Conservation (phyloP, 2,888 invertebrate species). For the Phlogophora meticulosa region DNA sequence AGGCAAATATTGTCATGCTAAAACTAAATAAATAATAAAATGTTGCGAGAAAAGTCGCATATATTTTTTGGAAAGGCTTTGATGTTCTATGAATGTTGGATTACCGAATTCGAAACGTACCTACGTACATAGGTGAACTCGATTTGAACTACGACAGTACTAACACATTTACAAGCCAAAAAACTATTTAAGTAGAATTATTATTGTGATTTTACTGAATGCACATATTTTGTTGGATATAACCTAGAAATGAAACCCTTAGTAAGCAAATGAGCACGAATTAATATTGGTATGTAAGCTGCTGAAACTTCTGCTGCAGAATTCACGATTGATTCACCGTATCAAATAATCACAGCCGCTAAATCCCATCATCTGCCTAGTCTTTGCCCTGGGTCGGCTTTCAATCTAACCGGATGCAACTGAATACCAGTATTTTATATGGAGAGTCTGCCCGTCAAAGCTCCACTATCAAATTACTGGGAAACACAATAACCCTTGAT, state of each 20-base stretch:
- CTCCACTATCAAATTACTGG: not conserved
- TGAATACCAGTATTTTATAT: too few relatives aligned
- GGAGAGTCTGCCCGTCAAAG: too few relatives aligned
- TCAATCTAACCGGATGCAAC: not conserved
- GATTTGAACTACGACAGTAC: too few relatives aligned
- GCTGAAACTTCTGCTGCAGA: not conserved
- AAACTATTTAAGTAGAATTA: too few relatives aligned
- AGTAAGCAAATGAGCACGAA: too few relatives aligned
- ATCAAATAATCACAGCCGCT: not conserved
- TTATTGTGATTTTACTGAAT: too few relatives aligned
- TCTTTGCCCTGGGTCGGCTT: too few relatives aligned
- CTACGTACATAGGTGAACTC: not conserved
- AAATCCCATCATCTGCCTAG: not conserved
- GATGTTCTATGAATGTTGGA: slow-evolving; percentile 57
- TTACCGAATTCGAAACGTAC: slow-evolving; percentile 11
- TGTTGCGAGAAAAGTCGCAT: slow-evolving; percentile 31
- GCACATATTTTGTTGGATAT: too few relatives aligned
- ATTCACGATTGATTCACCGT: not conserved
- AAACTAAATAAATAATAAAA: slow-evolving; percentile 57
- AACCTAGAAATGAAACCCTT: too few relatives aligned
- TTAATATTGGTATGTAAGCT: too few relatives aligned
- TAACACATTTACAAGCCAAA: not conserved
- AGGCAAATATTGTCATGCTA: slow-evolving; percentile 39
- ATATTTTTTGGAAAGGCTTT: slow-evolving; percentile 57
- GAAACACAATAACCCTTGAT: too few relatives aligned